These are phyloP conservation scores for Austrolebias charrua DNA, from an alignment of 2,797 vertebrate genomes.

Conservation along the genomic window DNA sequence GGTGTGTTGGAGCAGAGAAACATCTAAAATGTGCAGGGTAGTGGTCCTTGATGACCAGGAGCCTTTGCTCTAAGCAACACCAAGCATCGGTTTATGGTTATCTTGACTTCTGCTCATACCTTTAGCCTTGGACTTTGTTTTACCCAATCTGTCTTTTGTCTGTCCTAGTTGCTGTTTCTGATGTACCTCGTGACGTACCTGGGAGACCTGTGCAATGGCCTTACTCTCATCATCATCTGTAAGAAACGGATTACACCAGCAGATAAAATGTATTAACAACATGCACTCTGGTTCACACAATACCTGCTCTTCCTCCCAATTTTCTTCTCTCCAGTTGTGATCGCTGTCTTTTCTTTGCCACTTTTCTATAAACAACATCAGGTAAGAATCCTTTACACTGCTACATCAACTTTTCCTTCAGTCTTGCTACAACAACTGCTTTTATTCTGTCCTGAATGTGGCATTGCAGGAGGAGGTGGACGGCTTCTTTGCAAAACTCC, in stretches of 20 bases:
- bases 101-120: no score
- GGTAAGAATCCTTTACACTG: conserved; percentile 68
- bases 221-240: conserved; percentile 90
- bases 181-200: conserved; percentile 91
- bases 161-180: conserved; percentile 83
- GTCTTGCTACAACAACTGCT: no score
- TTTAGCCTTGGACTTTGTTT: conserved; percentile 6
- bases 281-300: background rate
- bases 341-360: conserved; percentile 89
- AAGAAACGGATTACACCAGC: conserved; percentile 40
- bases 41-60: no score
- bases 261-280: background rate
- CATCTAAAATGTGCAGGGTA: no score
- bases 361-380: conserved; percentile 88
- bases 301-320: background rate
- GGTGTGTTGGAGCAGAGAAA: no score
- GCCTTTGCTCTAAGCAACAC: no score
- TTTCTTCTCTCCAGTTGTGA: conserved; percentile 80
- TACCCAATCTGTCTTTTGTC: conserved; percentile 18
- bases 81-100: conserved; percentile 16
- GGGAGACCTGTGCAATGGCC: conserved; percentile 87
- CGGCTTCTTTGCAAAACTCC: conserved; percentile 76
- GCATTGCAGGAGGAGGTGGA: conserved; percentile 83
- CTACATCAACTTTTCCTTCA: background rate
- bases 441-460: conserved; percentile 4